Base-by-base conservation (phyloP, 1,140 invertebrate species). In the Drosophila funebris region DNA sequence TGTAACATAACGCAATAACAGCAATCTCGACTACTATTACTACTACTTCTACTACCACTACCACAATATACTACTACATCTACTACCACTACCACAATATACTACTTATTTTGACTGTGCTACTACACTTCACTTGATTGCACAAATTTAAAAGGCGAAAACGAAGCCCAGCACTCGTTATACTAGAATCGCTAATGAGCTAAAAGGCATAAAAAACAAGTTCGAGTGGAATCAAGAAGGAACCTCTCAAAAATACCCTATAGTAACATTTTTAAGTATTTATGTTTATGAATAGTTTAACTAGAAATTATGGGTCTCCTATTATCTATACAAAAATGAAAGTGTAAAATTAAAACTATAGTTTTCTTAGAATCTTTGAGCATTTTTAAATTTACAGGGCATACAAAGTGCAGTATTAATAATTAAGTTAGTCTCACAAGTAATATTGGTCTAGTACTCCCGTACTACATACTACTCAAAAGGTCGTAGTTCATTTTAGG, bases 71-170 rank as follows among this genome's bases (percentile, higher is more conserved):
- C 29, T 31, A 9, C 36, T 1, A 13, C 36, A 4, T 4, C 11
- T 39, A 39, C 27, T 33, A 36, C 46, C 43, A 31, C 76, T 52
- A 78, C 76, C 67, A 73, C 67, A 27, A 39, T 29, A 64, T 54
- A 78, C 61, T 73, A 78, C 76, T 68, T 74, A 79, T 79, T 81
- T 81, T 68, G 73, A 68, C 78, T 81, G 61, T 81, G 81, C 78
- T 69, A 81, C 71, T 16, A 73, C 73, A 82, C 78, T 81, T 62
- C 76, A 81, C 78, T 81, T 82, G 78, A 81, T 81, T 81, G 73
- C 78, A 81, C 78, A 77, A 81, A 81, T 81, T 81, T 81, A 77
- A 62, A 33, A 76, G 68, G 27, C 48, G 2, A 24, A 46, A 58
- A 16, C 41, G 22, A 39, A 31, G 54, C 14, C 13, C 24, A 29